Evolutionary conservation across 2,113 vertebrate genomes (phyloP).

Genomic region (Periophthalmus modestus): DNA sequence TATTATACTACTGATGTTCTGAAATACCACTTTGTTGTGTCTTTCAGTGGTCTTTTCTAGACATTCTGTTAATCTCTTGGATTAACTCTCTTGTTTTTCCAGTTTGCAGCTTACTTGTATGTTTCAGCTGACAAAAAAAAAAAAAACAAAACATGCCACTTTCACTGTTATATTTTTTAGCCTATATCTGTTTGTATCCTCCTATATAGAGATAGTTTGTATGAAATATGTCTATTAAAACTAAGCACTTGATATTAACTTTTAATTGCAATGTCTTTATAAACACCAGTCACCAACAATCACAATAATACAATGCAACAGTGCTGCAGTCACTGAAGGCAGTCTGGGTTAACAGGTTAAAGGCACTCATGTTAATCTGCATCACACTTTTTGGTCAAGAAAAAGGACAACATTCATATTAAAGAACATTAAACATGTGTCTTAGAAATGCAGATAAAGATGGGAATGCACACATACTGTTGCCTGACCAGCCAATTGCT

Average conservation of each 20-base stretch:
- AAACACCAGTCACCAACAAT: background rate
- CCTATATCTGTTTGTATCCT: too few species aligned
- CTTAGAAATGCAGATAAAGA: background rate
- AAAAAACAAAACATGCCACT: too few species aligned
- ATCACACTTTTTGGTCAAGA: conserved; percentile 8
- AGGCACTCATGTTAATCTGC: conserved; percentile 37
- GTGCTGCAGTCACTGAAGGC: background rate
- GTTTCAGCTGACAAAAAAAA: too few species aligned
- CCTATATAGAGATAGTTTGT: background rate
- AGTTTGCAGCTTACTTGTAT: too few species aligned
- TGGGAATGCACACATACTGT: background rate
- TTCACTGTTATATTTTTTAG: too few species aligned
- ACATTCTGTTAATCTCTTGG: too few species aligned
- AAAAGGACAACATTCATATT: background rate
- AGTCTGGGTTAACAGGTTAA: background rate
- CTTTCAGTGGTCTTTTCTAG: too few species aligned
- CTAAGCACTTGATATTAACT: too few species aligned
- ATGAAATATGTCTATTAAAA: background rate
- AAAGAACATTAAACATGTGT: background rate
- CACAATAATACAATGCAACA: background rate
- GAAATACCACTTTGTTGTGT: too few species aligned
- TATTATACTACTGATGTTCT: too few species aligned
- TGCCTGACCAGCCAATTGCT: too few species aligned
- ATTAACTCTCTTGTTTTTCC: too few species aligned
- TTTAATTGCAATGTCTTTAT: background rate